phyloP scores from a whole-genome alignment of 2,797 vertebrate species.

The Emydoidea blandingii region DNA sequence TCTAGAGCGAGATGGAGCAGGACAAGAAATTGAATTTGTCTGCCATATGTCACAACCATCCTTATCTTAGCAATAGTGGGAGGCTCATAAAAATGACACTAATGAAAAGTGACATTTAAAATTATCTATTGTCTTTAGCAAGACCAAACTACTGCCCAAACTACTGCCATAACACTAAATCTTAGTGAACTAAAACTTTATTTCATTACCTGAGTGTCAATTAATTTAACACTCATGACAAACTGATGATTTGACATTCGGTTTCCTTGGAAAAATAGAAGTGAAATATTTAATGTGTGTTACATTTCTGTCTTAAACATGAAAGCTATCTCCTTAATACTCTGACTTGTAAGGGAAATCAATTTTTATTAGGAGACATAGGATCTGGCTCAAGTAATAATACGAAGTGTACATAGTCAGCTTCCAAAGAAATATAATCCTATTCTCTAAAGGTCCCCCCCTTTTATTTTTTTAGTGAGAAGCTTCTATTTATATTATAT shows the following conservation, averaged over 20 bases:
- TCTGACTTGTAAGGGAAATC: constrained; percentile 48
- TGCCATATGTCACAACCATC: neutral
- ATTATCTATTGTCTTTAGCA: neutral
- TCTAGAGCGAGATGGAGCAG: neutral
- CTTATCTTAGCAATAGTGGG: neutral
- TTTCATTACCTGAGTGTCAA: neutral
- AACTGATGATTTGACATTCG: constrained; percentile 19
- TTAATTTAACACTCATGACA: constrained; percentile 13
- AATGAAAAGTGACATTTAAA: constrained; percentile 5
- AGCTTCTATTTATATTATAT: neutral
- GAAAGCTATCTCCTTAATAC: constrained; percentile 30
- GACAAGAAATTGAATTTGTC: neutral
- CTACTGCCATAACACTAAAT: constrained; percentile 1
- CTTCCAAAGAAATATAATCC: constrained; percentile 31
- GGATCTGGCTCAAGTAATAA: constrained; percentile 24
- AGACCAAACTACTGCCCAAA: neutral
- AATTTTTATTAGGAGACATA: constrained; percentile 34
- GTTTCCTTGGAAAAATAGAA: neutral
- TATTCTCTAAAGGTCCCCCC: neutral
- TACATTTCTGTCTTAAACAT: neutral
- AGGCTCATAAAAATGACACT: neutral
- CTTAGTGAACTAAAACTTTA: neutral
- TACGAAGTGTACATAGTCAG: neutral
- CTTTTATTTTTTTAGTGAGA: neutral
- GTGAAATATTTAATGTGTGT: constrained; percentile 3